A percentile compares a stretch with the other conserved stretches of the same genome.
Conservation (phyloP, 2,113 vertebrate species). For the Podilymbus podiceps region DNA sequence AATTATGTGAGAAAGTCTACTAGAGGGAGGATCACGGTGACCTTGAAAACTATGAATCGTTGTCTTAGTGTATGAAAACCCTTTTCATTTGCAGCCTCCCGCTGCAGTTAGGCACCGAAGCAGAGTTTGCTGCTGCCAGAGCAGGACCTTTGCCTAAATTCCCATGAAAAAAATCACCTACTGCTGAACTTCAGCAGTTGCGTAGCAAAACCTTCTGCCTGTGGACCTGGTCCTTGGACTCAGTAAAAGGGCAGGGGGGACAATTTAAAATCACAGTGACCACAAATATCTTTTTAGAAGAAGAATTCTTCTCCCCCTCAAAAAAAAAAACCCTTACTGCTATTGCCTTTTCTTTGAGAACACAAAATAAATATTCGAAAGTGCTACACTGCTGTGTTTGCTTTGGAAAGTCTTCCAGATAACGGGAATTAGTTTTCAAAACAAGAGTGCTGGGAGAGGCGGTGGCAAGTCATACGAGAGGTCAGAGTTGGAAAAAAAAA, state of each 20-base stretch:
- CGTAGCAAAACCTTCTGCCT: slow-evolving; percentile 9
- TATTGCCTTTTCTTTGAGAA: slow-evolving; percentile 14
- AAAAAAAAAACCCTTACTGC: not conserved
- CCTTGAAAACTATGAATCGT: not conserved
- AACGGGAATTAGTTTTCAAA: slow-evolving; percentile 53
- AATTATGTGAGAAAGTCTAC: not conserved
- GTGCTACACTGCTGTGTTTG: slow-evolving; percentile 55
- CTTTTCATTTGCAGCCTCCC: slow-evolving; percentile 43
- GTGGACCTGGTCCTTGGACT: slow-evolving; percentile 4
- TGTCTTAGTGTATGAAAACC: not conserved
- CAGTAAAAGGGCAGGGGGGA: not conserved
- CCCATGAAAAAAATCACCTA: slow-evolving; percentile 22
- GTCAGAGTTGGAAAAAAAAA: slow-evolving; percentile 49
- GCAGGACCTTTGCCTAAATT: slow-evolving; percentile 25
- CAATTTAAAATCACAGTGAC: slow-evolving; percentile 1
- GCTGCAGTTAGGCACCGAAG: slow-evolving; percentile 39
- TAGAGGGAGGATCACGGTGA: not conserved
- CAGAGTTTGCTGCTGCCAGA: not conserved
- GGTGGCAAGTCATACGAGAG: not conserved
- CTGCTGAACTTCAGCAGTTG: slow-evolving; percentile 51
- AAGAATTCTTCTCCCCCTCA: not conserved
- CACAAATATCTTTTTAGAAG: not conserved
- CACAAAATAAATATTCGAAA: slow-evolving; percentile 65
- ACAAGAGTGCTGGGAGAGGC: not conserved
- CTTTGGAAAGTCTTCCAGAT: slow-evolving; percentile 59